Conservation (phyloP, 1,140 invertebrate genomes). For the honey bee (Apis mellifera) region Amel_HAv3.1 CM009946.2:7125001-7125500, state of each 20-base stretch:
- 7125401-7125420: background rate
- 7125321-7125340: constrained; percentile 20
- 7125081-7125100: background rate
- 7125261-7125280: background rate
- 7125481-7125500: background rate
- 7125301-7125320: constrained; percentile 35
- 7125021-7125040: background rate
- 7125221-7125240: background rate
- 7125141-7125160: too few species aligned
- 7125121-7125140: too few species aligned
- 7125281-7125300: constrained; percentile 22
- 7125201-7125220: background rate
- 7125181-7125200: background rate
- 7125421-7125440: constrained; percentile 7
- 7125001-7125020: background rate
- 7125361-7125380: background rate
- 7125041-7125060: background rate
- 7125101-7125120: background rate
- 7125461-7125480: constrained; percentile 15
- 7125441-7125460: constrained; percentile 21
- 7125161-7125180: background rate
- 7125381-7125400: background rate
- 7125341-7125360: constrained; percentile 25
- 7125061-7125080: background rate
- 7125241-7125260: background rate